Conservation (phyloP, 2,888 invertebrate genomes). For the Nymphalis c-album region DNA sequence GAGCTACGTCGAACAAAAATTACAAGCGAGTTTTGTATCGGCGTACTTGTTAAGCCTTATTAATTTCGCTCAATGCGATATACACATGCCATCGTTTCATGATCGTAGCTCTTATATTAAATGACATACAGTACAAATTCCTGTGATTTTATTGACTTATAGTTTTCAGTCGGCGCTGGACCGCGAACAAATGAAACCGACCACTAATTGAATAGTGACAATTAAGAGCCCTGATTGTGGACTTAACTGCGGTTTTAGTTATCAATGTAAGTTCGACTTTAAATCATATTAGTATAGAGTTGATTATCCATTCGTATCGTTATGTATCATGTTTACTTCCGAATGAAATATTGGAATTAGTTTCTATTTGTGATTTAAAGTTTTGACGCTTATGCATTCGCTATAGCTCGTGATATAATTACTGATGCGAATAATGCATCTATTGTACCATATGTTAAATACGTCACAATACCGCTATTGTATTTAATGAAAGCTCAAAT, state of each 20-base stretch:
- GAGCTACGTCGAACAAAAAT: conserved; percentile 25
- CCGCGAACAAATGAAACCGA: conserved; percentile 37
- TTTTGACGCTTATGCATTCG: conserved; percentile 9
- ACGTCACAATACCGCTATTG: not conserved
- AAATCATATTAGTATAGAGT: conserved; percentile 3
- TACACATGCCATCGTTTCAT: not conserved
- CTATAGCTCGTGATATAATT: conserved; percentile 6
- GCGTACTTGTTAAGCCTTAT: conserved; percentile 22
- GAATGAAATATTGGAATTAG: conserved; percentile 11
- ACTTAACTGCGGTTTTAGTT: conserved; percentile 36
- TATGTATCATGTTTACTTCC: conserved; percentile 7
- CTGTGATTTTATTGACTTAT: not conserved
- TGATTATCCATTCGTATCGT: not conserved
- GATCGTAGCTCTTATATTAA: conserved; percentile 6
- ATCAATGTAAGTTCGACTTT: conserved; percentile 18
- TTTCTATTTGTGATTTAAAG: conserved; percentile 14
- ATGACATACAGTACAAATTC: not conserved
- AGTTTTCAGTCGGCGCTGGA: conserved; percentile 14
- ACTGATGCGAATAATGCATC: not conserved
- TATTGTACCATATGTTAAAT: not conserved
- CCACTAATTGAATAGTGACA: conserved; percentile 43
- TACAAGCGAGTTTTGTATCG: conserved; percentile 17
- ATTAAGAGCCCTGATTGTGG: conserved; percentile 40
- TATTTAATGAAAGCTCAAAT: not conserved
- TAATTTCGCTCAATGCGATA: conserved; percentile 18